Evolutionary conservation across 2,113 vertebrate species (phyloP).

Genomic region (Opisthocomus hoazin): DNA sequence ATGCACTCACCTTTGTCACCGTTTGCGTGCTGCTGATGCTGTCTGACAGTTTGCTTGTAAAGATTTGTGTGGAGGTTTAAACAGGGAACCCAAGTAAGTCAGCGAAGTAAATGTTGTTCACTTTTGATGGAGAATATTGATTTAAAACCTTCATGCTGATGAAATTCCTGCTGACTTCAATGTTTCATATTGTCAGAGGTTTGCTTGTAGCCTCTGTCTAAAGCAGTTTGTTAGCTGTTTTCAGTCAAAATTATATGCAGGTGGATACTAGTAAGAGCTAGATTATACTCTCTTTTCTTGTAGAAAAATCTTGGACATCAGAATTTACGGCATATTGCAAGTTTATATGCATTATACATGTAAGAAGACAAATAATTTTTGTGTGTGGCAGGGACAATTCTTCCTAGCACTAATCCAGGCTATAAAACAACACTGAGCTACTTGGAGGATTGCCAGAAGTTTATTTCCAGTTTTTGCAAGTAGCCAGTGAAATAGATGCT

Average conservation of each 20-base stretch:
- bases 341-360: not conserved
- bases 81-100: not conserved
- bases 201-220: not conserved
- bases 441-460: not conserved
- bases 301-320: not conserved
- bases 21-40: not conserved
- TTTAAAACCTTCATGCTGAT: not conserved
- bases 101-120: not conserved
- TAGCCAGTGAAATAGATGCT: not conserved
- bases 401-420: not conserved
- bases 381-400: not conserved
- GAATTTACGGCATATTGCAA: not conserved
- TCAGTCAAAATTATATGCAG: not conserved
- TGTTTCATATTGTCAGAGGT: not conserved
- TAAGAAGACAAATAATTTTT: not conserved
- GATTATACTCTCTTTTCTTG: not conserved
- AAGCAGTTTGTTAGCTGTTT: not conserved
- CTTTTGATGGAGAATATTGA: not conserved
- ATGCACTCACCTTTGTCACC: not conserved
- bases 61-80: not conserved
- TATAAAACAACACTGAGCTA: not conserved
- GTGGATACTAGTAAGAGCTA: not conserved
- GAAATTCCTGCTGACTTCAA: not conserved
- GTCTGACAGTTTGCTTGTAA: not conserved
- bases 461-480: not conserved